Base-by-base conservation (phyloP, 2,797 vertebrate genomes). In the Odontamblyopus lacepedii region DNA sequence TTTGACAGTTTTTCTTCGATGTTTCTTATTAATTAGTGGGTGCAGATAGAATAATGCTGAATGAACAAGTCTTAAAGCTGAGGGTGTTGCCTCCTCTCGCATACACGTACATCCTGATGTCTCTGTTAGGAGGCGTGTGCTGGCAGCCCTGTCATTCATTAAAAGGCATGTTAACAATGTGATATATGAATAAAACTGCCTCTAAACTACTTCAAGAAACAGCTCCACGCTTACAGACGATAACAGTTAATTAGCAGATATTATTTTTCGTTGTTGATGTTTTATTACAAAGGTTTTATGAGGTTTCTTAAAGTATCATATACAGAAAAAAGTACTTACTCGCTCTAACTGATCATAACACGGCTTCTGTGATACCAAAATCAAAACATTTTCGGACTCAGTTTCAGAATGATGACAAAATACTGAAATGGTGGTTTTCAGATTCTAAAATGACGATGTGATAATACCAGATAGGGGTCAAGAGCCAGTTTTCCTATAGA, bases 31-130 rank as follows among this genome's bases (percentile, higher is more conserved):
- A 71, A 80, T 76, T 67, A 68, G 50, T 26, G 55, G 29, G 57
- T 18, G 50, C 66, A 70, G 67, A 80, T 71, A 74, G 48, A 51
- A 38, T 57, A 55, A 63, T 51, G 74, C 75, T 79, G 73, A 71
- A 32, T 69, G 78, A 72, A 73, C 72, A 63, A 53, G 30, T 65
- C 38, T 66, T n/a, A 59, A 32, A 48, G 55, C 73, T 73, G 41
- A 57, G 11, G 79, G 68, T 29, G 35, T 69, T 63, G 75, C 77
- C 60, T 72, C 38, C 62, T 23, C n/a, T 62, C 55, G 53, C 53
- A 19, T n/a, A 38, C 7, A 74, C 59, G 63, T 67, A 70, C 59
- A 64, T 64, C 27, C 44, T 66, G 18, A 67, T 26, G 67, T 75
- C 72, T 83, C 11, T 63, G 35, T 75, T 13, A 55, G 67, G n/a